phyloP scores from a whole-genome alignment of 1,140 invertebrate genomes.

The Trigoniulus corallinus region DNA sequence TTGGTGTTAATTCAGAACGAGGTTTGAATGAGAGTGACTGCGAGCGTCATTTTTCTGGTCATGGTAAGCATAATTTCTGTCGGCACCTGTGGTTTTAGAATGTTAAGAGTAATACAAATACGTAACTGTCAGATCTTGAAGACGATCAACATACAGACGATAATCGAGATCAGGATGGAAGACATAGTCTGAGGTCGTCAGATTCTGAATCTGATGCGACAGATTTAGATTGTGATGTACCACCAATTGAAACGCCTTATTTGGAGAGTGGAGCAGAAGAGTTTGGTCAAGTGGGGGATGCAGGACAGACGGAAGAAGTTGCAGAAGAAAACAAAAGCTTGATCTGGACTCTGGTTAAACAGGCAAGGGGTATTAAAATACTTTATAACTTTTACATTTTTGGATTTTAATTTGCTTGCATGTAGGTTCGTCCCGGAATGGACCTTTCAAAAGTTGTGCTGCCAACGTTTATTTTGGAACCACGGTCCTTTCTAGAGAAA shows the following conservation, averaged over 20 bases:
- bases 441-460: constrained; percentile 84
- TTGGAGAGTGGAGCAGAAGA: constrained; percentile 44
- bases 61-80: constrained; percentile 47
- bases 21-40: constrained; percentile 62
- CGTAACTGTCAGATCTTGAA: constrained; percentile 22
- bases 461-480: constrained; percentile 53
- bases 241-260: constrained; percentile 41
- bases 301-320: constrained; percentile 64
- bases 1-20: background rate
- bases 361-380: constrained; percentile 49
- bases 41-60: constrained; percentile 67
- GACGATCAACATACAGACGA: constrained; percentile 30
- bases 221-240: constrained; percentile 15
- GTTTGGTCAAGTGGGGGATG: constrained; percentile 60
- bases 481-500: constrained; percentile 83
- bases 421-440: constrained; percentile 64
- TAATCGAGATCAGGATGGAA: constrained; percentile 18
- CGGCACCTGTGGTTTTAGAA: no score
- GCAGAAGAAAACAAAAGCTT: constrained; percentile 88
- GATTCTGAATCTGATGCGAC: constrained; percentile 24
- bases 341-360: constrained; percentile 84
- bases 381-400: background rate
- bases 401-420: background rate
- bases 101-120: background rate
- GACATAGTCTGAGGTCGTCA: constrained; percentile 8